phyloP scores from a whole-genome alignment of 2,888 invertebrate species.

The Dendrolimus houi region DNA sequence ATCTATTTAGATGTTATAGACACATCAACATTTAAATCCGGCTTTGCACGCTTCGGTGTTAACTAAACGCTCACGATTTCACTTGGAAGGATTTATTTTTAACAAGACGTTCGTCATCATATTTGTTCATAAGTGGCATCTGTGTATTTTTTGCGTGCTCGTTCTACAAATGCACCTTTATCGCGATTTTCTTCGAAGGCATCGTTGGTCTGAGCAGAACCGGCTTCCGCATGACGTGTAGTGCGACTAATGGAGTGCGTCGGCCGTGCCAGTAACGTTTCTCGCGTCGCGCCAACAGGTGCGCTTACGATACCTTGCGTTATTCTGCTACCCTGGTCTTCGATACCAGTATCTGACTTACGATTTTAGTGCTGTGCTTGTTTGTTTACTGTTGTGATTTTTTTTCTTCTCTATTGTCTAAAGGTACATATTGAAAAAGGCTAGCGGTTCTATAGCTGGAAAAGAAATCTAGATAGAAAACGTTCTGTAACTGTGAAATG shows the following conservation, averaged over 20 bases:
- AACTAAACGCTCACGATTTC: slow-evolving; percentile 9
- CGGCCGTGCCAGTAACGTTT: slow-evolving; percentile 58
- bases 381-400: slow-evolving; percentile 15
- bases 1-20: neutral
- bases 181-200: slow-evolving; percentile 55
- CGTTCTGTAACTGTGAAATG: too few relatives aligned
- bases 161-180: slow-evolving; percentile 35
- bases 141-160: slow-evolving; percentile 20
- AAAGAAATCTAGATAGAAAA: too few relatives aligned
- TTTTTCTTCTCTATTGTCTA: too few relatives aligned
- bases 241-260: slow-evolving; percentile 57
- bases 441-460: too few relatives aligned
- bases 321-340: slow-evolving; percentile 42
- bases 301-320: slow-evolving; percentile 40
- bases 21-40: neutral
- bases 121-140: slow-evolving; percentile 3
- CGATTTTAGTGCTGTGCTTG: slow-evolving; percentile 31
- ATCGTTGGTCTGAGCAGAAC: slow-evolving; percentile 51
- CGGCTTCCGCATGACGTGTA: slow-evolving; percentile 71
- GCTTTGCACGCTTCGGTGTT: neutral
- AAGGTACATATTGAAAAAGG: too few relatives aligned
- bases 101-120: slow-evolving; percentile 12
- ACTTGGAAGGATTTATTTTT: slow-evolving; percentile 10
- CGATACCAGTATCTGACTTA: slow-evolving; percentile 25
- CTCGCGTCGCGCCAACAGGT: slow-evolving; percentile 68